Base-by-base conservation (phyloP, 2,797 vertebrate species). In the Cygnus olor region DNA sequence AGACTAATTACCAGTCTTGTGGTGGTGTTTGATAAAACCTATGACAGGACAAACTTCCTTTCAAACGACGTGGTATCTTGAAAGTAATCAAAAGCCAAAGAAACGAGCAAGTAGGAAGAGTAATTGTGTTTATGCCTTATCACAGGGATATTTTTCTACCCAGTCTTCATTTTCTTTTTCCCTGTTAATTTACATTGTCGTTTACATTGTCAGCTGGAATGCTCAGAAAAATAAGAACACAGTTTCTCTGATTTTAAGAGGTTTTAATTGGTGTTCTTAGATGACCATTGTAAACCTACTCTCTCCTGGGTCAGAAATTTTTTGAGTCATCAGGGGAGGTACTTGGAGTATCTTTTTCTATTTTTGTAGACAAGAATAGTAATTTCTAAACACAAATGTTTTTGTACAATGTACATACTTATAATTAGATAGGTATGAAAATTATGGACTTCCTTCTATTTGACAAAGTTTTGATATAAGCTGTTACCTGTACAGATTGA, bases 51-150 rank as follows among this genome's bases (percentile, higher is more conserved):
- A 68, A 25, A 80, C 92, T 74, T 65, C 24, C 24, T 91, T 91
- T 71, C 54, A 85, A 51, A 78, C 7, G 19, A 0, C 36, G 24
- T 45, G 16, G 25, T 73, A 90, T 18, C 54, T 90, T 74, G 49
- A 83, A 88, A 92, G 30, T 72, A 71, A 85, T 9, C n/a, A 80
- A 72, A 78, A 58, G 40, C 86, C 94, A 96, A 94, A 95, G 94
- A 87, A 84, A 34, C 10, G 57, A 60, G 58, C 28, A 72, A 77
- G 30, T 49, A 74, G 14, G 36, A 66, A 77, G 80, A 56, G 69
- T 5, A 44, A 18, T 36, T 14, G n/a, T 30, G 21, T 65, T 92
- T 87, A 79, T 87, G 86, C 69, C 72, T 85, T 89, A 54, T 40
- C 91, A 96, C 94, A 96, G 91, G 90, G 81, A 49, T 95, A 4